Base-by-base conservation (phyloP, 2,113 vertebrate genomes). In the Malurus elegans region DNA sequence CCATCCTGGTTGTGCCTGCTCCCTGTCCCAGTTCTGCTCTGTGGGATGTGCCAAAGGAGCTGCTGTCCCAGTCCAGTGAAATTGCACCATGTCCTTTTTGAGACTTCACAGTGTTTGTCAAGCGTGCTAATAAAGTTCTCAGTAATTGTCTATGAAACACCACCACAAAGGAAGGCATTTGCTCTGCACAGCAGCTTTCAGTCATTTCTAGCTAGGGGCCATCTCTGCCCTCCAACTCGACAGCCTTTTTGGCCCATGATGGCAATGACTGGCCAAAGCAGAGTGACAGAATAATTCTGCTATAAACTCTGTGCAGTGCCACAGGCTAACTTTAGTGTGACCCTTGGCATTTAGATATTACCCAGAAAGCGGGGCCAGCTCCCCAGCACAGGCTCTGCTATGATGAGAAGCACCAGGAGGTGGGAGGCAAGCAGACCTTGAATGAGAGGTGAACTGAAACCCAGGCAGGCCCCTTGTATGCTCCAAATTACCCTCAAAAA, bases 91-190 rank as follows among this genome's bases (percentile, higher is more conserved):
- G 25, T 74, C 61, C 36, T 56, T 88, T 93, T 47, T 89, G 65
- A 94, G 62, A 60, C 86, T 88, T 90, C 53, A 48, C 40, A 86
- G 65, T 19, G 57, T 76, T 51, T 85, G 64, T 69, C 93, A 84
- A 86, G 51, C 28, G 53, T 5, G 24, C 54, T 71, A 93, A 88
- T 91, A 71, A 95, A 95, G 60, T 51, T 92, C 56, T 74, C 83
- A 62, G 60, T 34, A 17, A 38, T 5, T 67, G 26, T 60, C 78
- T 79, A 53, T 79, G 82, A 57, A 91, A 58, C 26, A 75, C 16
- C 31, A 62, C 14, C 38, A 60, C 62, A 83, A 81, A 66, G 62
- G 36, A 78, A 92, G 62, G 51, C 1, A 5, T 83, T 80, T 80
- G n/a, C 65, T 81, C 86, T 57, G 58, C 53, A 38, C 32, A 45